These are phyloP conservation scores for Drosophila saltans DNA, from an alignment of 1,140 invertebrate species.

Conservation along the genomic window DNA sequence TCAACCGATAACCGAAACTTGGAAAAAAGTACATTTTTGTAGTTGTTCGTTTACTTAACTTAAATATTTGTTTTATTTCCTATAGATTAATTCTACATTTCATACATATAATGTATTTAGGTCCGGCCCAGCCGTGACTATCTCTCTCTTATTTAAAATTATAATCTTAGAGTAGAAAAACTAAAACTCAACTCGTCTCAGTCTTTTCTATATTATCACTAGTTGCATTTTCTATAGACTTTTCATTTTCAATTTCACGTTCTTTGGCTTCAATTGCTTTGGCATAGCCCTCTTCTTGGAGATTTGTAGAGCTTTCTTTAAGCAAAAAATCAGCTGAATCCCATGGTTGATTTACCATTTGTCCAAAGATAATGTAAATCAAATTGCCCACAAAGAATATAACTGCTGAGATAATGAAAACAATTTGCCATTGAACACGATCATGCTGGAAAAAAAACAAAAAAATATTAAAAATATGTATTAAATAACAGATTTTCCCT, in stretches of 20 bases:
- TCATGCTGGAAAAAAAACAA: constrained; percentile 82
- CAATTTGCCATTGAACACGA: constrained; percentile 87
- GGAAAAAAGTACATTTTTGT: not conserved
- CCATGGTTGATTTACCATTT: constrained; percentile 87
- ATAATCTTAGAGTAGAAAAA: too few species aligned
- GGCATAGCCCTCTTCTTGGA: constrained; percentile 41
- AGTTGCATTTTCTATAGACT: constrained; percentile 10
- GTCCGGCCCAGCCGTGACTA: not conserved
- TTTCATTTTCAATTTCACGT: not conserved
- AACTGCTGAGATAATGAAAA: constrained; percentile 90
- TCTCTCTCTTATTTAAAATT: too few species aligned
- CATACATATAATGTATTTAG: not conserved
- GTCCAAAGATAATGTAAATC: constrained; percentile 88
- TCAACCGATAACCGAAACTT: not conserved
- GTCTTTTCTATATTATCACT: not conserved
- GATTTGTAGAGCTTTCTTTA: not conserved
- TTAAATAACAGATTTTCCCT: constrained; percentile 48
- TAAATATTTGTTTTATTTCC: not conserved
- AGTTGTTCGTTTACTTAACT: not conserved
- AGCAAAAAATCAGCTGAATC: constrained; percentile 84
- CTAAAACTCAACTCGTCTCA: constrained; percentile 5
- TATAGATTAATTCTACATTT: not conserved
- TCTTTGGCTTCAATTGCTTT: constrained; percentile 37
- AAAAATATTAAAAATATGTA: constrained; percentile 21
- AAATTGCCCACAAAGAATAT: constrained; percentile 88